Percentiles rank a stretch among this genome's conserved stretches.
These are phyloP conservation scores for Anarrhichthys ocellatus DNA, from an alignment of 2,113 vertebrate species.

Conservation along the genomic window DNA sequence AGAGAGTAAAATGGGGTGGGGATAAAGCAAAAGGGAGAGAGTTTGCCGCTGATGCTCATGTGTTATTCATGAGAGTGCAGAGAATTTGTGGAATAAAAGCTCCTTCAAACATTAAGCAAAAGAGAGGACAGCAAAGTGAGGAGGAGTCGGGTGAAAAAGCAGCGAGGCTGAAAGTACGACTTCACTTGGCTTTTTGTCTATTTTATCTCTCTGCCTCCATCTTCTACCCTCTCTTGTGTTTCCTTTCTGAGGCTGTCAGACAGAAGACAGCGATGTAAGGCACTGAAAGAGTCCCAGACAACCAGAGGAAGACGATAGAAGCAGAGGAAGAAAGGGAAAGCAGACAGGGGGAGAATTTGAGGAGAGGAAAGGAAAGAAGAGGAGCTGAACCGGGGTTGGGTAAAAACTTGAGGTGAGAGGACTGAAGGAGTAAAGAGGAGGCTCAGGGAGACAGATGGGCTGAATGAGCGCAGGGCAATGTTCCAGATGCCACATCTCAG, in stretches of 20 bases:
- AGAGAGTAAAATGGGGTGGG: conserved; percentile 39
- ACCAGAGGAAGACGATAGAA: conserved; percentile 21
- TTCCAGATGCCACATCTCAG: conserved; percentile 27
- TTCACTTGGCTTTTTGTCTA: conserved; percentile 69
- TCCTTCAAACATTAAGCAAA: conserved; percentile 78
- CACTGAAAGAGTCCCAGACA: conserved; percentile 70
- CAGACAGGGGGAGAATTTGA: conserved; percentile 25
- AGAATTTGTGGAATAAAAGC: conserved; percentile 83
- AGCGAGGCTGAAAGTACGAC: conserved; percentile 52
- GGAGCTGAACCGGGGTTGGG: background rate
- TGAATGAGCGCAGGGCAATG: conserved; percentile 21
- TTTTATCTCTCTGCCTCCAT: conserved; percentile 71
- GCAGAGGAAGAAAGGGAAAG: conserved; percentile 31
- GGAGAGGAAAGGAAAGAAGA: conserved; percentile 12
- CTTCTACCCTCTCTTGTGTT: conserved; percentile 70
- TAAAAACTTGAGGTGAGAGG: conserved; percentile 4
- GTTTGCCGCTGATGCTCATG: conserved; percentile 72
- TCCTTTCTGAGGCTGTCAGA: conserved; percentile 74
- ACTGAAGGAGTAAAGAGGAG: conserved; percentile 14
- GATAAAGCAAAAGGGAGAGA: conserved; percentile 45
- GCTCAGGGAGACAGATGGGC: conserved; percentile 14
- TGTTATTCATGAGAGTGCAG: conserved; percentile 82
- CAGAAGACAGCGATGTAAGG: conserved; percentile 63
- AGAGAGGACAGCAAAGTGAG: conserved; percentile 55
- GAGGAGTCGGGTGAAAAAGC: conserved; percentile 3